Evolutionary conservation across 2,113 vertebrate genomes (phyloP).

Genomic region (Elephas maximus): DNA sequence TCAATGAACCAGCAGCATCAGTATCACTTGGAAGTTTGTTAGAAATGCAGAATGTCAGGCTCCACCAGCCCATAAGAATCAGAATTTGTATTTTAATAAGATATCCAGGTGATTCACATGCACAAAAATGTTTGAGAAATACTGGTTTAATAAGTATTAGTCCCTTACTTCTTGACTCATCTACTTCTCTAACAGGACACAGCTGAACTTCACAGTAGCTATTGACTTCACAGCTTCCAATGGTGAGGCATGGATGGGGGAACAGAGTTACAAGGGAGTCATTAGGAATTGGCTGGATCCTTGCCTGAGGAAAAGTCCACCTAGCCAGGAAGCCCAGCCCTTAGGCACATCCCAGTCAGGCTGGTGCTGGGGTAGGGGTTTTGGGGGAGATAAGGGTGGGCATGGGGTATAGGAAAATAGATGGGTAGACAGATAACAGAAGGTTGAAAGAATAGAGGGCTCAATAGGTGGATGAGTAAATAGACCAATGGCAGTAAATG

Average conservation of each 20-base stretch:
- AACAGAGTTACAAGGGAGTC: not conserved
- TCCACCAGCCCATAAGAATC: not conserved
- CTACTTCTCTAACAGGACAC: conserved; percentile 91
- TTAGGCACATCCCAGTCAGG: not conserved
- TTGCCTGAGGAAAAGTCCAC: conserved; percentile 23
- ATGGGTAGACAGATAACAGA: not conserved
- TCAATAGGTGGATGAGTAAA: not conserved
- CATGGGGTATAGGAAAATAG: not conserved
- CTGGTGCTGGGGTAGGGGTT: not conserved
- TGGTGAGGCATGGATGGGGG: conserved; percentile 89
- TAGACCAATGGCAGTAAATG: not conserved
- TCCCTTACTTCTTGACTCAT: conserved; percentile 54
- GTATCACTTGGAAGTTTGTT: not conserved
- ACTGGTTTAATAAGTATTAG: not conserved
- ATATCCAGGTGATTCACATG: not conserved
- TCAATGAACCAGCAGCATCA: not conserved
- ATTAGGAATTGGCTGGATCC: not conserved
- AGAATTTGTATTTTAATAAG: not conserved
- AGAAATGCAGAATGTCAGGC: not conserved
- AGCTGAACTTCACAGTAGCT: conserved; percentile 99
- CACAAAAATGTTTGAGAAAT: not conserved
- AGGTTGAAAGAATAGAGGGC: not conserved
- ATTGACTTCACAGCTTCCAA: conserved; percentile 99
- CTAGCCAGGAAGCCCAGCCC: not conserved
- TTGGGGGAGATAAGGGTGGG: not conserved